Base-by-base conservation (phyloP, 2,113 vertebrate species). In the Emydocephalus ijimae region DNA sequence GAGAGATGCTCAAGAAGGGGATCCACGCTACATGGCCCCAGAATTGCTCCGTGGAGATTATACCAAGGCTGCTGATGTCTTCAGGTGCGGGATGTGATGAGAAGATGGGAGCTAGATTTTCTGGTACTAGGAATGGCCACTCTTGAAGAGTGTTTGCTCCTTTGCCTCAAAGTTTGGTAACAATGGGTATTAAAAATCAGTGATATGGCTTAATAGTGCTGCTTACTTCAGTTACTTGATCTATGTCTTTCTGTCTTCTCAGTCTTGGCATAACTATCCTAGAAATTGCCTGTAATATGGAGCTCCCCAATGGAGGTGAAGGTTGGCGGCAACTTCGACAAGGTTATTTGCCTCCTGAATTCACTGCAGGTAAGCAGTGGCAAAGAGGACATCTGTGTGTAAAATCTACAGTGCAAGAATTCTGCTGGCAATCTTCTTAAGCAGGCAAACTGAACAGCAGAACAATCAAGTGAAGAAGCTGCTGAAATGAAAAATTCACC, bases 21-120 rank as follows among this genome's bases (percentile, higher is more conserved):
- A 99, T 95, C 98, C 98, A 5, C 96, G 98, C 54, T 99, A 99
- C 96, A 98, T 99, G 98, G 99, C 99, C 2, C 99, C 98, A 0
- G 99, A 99, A 96, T 96, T 99, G 90, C 97, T 99, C 29, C 96
- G 95, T 29, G 98, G 98, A 8, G 94, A 97, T 89, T 99, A 98
- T 0, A 98, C 98, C 61, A 97, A 97, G 7, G 98, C 98, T 2
- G 98, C 98, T 0, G 99, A 99, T 10, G 96, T 99, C 85, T 99
- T 99, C 97, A 99, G 99, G 98, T 99, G 94, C 94, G 92, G 20
- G n/a, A 20, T 43, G 39, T 74, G n/a, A 74, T 45, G 29, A 39
- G 39, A 88, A 56, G 61, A 54, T n/a, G 34, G 43, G n/a, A 23
- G 20, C 50, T 24, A 81, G 45, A 20, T 26, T 86, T 43, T 52